Evolutionary conservation across 2,888 invertebrate genomes (phyloP).

Genomic region (Acanthococcus lagerstroemiae): DNA sequence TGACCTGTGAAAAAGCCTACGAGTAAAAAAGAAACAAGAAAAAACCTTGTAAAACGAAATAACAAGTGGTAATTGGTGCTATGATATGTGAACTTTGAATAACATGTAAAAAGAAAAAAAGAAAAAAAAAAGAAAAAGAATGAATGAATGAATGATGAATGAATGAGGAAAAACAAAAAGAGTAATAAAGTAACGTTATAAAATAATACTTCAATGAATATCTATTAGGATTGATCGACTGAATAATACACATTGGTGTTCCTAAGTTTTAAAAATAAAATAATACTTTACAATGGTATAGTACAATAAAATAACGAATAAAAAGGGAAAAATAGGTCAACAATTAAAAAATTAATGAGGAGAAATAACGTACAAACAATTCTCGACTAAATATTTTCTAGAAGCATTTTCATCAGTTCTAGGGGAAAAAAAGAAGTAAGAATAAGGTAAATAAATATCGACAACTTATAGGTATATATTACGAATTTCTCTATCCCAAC

Average conservation of each 20-base stretch:
- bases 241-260: constrained; percentile 19
- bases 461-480: too few species aligned
- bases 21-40: too few species aligned
- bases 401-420: too few species aligned
- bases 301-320: neutral
- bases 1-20: too few species aligned
- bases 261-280: constrained; percentile 5
- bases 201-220: constrained; percentile 2
- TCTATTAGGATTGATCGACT: neutral
- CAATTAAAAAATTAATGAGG: neutral
- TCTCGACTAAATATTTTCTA: neutral
- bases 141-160: too few species aligned
- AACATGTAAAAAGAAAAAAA: constrained; percentile 6
- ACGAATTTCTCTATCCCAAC: too few species aligned
- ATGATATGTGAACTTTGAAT: constrained; percentile 18
- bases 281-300: neutral
- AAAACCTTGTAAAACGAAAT: too few species aligned
- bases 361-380: neutral
- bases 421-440: too few species aligned
- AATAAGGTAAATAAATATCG: too few species aligned
- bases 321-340: neutral
- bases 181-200: neutral
- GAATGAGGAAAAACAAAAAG: constrained; percentile 1
- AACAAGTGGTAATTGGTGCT: constrained; percentile 18
- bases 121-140: too few species aligned